Evolutionary conservation across 2,113 vertebrate species (phyloP).

Genomic region (Scytalopus superciliaris): DNA sequence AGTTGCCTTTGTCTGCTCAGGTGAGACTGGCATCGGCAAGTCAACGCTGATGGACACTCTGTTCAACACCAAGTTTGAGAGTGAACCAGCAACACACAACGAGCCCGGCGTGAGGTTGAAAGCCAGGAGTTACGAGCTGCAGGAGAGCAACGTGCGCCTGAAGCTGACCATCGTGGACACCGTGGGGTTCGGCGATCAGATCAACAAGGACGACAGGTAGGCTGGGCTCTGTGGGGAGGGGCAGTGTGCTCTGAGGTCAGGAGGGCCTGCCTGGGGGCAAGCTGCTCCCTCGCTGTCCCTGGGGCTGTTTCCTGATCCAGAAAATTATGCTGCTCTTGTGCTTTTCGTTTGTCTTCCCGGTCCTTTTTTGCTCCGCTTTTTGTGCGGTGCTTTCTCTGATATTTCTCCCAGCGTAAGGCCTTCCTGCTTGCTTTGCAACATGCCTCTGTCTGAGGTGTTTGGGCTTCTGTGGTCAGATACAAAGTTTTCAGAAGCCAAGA

Average conservation of each 20-base stretch:
- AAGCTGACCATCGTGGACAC: conserved; percentile 84
- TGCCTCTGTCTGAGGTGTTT: not conserved
- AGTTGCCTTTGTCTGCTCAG: not conserved
- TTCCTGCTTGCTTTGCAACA: not conserved
- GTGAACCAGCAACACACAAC: conserved; percentile 80
- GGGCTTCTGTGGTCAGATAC: not conserved
- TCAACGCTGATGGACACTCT: conserved; percentile 84
- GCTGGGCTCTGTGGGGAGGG: not conserved
- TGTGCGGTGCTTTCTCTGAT: rapidly evolving
- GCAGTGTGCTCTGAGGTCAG: rapidly evolving
- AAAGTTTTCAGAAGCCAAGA: conserved; percentile 8
- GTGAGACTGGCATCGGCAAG: conserved; percentile 83
- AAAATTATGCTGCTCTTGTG: not conserved
- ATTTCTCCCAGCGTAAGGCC: not conserved
- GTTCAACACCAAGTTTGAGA: conserved; percentile 86
- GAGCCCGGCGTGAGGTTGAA: conserved; percentile 83
- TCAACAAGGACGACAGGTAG: conserved; percentile 86
- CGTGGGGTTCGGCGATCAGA: conserved; percentile 83
- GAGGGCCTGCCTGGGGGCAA: not conserved
- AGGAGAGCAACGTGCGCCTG: conserved; percentile 83
- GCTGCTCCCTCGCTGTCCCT: not conserved
- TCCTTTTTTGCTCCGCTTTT: not conserved
- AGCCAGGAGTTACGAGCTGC: conserved; percentile 83
- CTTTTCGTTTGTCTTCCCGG: not conserved
- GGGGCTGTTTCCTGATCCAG: rapidly evolving